Evolutionary conservation across 2,797 vertebrate species (phyloP).

Genomic region (Acridotheres tristis): DNA sequence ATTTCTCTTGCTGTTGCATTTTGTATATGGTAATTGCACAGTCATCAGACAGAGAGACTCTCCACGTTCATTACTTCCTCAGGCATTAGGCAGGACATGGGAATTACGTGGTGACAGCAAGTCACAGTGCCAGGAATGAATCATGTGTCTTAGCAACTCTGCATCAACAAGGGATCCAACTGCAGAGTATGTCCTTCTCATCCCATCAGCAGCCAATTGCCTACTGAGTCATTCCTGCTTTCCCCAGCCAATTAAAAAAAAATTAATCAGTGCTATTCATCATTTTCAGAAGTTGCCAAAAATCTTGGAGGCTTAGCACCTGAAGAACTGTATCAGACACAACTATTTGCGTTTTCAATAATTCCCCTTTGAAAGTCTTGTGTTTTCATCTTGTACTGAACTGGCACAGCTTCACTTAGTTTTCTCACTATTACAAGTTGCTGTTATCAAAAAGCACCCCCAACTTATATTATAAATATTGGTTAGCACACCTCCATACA

Average conservation of each 20-base stretch:
- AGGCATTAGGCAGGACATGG: neutral
- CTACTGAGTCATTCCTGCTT: neutral
- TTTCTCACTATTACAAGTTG: neutral
- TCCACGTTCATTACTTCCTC: neutral
- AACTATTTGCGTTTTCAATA: neutral
- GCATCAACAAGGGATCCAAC: neutral
- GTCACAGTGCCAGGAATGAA: neutral
- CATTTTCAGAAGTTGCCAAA: neutral
- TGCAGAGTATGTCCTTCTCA: neutral
- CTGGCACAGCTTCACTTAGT: neutral
- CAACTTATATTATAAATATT: neutral
- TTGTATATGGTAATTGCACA: neutral
- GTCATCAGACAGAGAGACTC: neutral
- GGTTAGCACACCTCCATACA: neutral
- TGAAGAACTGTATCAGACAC: neutral
- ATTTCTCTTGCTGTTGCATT: neutral
- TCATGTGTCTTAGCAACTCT: neutral
- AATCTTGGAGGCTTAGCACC: neutral
- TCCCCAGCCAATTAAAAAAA: neutral
- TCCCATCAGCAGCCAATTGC: neutral
- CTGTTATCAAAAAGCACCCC: neutral
- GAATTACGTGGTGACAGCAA: neutral
- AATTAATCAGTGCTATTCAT: neutral
- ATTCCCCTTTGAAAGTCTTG: neutral
- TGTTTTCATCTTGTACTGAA: neutral